phyloP scores from a whole-genome alignment of 2,113 vertebrate species.

The Lathamus discolor region DNA sequence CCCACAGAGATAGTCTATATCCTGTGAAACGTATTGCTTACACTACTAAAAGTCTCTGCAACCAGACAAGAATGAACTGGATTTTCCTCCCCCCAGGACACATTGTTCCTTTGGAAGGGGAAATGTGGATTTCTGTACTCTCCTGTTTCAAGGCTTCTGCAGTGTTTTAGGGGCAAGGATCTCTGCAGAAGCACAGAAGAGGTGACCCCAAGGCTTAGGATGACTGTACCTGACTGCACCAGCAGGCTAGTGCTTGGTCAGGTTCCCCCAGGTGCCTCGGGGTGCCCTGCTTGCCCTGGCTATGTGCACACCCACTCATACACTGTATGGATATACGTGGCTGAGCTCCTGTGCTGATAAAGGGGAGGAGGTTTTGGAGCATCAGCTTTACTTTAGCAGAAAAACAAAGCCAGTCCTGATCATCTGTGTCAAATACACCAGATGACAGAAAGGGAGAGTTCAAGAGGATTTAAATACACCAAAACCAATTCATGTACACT shows the following conservation, averaged over 20 bases:
- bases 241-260: not conserved
- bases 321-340: not conserved
- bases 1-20: not conserved
- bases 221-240: not conserved
- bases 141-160: not conserved
- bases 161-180: not conserved
- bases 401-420: not conserved
- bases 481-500: not conserved
- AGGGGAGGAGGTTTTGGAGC: not conserved
- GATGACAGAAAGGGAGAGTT: not conserved
- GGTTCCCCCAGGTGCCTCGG: not conserved
- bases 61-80: not conserved
- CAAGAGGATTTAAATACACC: not conserved
- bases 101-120: not conserved
- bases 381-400: not conserved
- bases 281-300: rapidly evolving
- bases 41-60: not conserved
- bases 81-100: not conserved
- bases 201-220: not conserved
- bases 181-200: not conserved
- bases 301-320: rapidly evolving
- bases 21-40: not conserved
- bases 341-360: not conserved
- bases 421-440: not conserved
- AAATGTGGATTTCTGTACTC: not conserved